Base-by-base conservation (phyloP, 64 coral and sea anemone species). In the Trachythela sp. region DNA sequence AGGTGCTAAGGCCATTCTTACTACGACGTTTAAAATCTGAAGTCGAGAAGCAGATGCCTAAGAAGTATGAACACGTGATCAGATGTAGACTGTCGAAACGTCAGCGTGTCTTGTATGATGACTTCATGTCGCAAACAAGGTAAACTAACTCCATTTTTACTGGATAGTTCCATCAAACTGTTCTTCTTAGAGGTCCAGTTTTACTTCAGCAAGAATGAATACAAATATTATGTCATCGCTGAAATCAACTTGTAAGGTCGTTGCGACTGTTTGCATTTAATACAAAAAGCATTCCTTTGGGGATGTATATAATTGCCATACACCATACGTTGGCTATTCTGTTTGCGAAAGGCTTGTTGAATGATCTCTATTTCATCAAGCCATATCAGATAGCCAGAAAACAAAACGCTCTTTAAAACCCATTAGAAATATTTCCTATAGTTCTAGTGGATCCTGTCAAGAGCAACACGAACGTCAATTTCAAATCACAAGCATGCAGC, bases 31-130 rank as follows among this genome's bases (percentile, higher is more conserved):
- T 99, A 34, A 99, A 99, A 75, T 58, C 83, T 4, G 96, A 99
- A 60, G 96, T 99, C 41, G 96, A 99, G 58, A 99, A 89, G 17
- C 96, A 99, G 77, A 99, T 99, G 96, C 96, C 96, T 9, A 90
- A 99, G 86, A 99, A 99, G 24, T 99, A 99, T 83, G 96, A 99
- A 52, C 96, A 99, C 75, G 89, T 99, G 32, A 88, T 94, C 26
- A 71, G 89, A 35, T 99, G 96, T 58, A 88, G 96, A 1, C 48
- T 99, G 36, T 99, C 96, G 8, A 99, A 99, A 54, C 84, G 91
- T 40, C 96, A 99, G 14, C 83, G 96, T 29, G 94, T 91, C 37
- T 76, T 99, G 50, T 99, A 99, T 85, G 96, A 99, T 90, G 96
- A 99, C 86, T 99, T 95, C 83, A 99, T 99, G 96, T 99, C 96